Conservation (phyloP, 1,140 invertebrate genomes). For the Hypothenemus hampei region DNA sequence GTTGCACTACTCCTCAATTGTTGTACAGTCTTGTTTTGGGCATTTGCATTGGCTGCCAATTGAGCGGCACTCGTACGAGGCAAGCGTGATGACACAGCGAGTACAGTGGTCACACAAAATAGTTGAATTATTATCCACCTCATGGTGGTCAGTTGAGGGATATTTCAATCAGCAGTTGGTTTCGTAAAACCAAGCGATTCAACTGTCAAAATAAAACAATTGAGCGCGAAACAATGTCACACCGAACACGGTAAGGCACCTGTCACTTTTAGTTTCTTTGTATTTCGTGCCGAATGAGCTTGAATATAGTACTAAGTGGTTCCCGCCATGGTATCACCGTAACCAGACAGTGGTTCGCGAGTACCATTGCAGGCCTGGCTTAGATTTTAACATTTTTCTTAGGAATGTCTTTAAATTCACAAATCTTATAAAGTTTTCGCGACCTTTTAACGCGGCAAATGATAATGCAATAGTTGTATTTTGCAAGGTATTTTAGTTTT, state of each 20-base stretch:
- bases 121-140: slow-evolving; percentile 1
- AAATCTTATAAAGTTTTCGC: no score
- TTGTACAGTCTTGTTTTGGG: slow-evolving; percentile 39
- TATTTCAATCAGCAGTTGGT: no score
- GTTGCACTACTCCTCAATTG: slow-evolving; percentile 31
- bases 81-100: slow-evolving; percentile 35
- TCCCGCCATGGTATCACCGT: slow-evolving; percentile 13
- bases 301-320: slow-evolving; percentile 33
- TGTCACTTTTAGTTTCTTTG: slow-evolving; percentile 16
- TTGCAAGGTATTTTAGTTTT: no score
- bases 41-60: slow-evolving; percentile 40
- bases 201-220: no score
- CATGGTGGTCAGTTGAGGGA: slow-evolving; percentile 4
- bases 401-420: no score
- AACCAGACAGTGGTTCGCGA: slow-evolving; percentile 18
- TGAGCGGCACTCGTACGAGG: slow-evolving; percentile 44
- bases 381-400: no score
- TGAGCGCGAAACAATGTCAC: no score
- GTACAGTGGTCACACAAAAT: slow-evolving; percentile 15
- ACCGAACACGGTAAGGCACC: slow-evolving; percentile 8
- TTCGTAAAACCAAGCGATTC: no score
- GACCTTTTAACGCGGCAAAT: no score
- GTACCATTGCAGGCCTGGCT: slow-evolving; percentile 1
- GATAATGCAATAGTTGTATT: no score
- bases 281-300: slow-evolving; percentile 21